A percentile compares a stretch with the other conserved stretches of the same genome.
Evolutionary conservation across 2,113 vertebrate genomes (phyloP).

Genomic region (Sarotherodon lohbergeri): DNA sequence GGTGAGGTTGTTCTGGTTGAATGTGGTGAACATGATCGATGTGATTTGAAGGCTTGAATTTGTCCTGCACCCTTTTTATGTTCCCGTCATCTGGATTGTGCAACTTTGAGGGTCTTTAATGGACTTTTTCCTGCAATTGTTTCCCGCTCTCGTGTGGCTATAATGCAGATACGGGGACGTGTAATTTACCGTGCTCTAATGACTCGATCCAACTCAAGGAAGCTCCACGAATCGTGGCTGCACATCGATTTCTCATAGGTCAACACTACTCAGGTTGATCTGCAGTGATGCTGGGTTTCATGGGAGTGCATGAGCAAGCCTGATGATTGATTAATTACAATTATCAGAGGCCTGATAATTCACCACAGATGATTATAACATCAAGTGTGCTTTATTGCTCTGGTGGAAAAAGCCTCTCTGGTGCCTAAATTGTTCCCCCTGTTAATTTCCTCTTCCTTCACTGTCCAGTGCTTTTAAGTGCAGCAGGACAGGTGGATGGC

Average conservation of each 20-base stretch:
- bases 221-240: neutral
- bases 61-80: slow-evolving; percentile 12
- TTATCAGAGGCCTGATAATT: slow-evolving; percentile 72
- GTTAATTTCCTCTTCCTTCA: slow-evolving; percentile 62
- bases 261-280: slow-evolving; percentile 51
- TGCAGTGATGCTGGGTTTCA: slow-evolving; percentile 39
- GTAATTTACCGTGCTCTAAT: slow-evolving; percentile 18
- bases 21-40: slow-evolving; percentile 27
- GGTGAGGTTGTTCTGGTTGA: neutral
- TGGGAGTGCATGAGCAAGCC: slow-evolving; percentile 46
- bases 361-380: slow-evolving; percentile 64
- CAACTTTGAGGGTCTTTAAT: slow-evolving; percentile 15
- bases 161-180: slow-evolving; percentile 7
- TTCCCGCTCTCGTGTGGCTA: neutral
- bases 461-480: slow-evolving; percentile 68
- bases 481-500: slow-evolving; percentile 54
- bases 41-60: neutral
- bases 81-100: neutral
- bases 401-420: slow-evolving; percentile 52
- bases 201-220: slow-evolving; percentile 13
- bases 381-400: slow-evolving; percentile 72
- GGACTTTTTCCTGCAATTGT: slow-evolving; percentile 17
- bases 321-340: slow-evolving; percentile 77
- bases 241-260: slow-evolving; percentile 51
- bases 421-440: slow-evolving; percentile 56